Conservation (phyloP, 2,797 vertebrate species). For the Myotis myotis region DNA sequence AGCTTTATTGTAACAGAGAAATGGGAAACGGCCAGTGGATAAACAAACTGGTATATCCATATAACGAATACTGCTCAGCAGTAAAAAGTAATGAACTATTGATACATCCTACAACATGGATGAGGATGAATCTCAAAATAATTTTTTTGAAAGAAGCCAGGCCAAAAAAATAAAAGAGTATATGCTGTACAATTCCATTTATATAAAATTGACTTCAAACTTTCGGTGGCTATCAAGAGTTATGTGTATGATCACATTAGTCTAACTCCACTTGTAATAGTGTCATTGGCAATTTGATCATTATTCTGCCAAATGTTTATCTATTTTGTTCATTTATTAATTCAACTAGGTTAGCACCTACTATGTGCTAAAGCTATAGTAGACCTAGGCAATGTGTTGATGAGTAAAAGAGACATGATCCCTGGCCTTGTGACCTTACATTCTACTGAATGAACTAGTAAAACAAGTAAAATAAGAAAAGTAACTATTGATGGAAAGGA, state of each 20-base stretch:
- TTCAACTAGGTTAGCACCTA: not conserved
- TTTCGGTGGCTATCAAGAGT: not conserved
- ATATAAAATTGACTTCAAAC: not conserved
- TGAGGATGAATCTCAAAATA: not conserved
- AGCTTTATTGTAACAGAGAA: not conserved
- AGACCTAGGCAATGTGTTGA: not conserved
- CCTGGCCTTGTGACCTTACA: not conserved
- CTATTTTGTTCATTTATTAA: not conserved
- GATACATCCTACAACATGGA: not conserved
- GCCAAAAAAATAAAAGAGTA: not conserved
- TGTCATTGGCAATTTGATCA: not conserved
- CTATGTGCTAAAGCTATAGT: not conserved
- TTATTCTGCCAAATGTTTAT: not conserved
- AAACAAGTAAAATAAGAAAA: not conserved
- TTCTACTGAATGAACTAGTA: not conserved
- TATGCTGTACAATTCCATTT: not conserved
- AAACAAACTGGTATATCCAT: not conserved
- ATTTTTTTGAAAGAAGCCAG: not conserved
- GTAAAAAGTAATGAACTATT: not conserved
- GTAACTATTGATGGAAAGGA: not conserved
- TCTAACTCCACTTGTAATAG: not conserved
- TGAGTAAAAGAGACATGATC: not conserved
- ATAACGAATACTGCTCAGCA: not conserved
- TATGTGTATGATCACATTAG: not conserved
- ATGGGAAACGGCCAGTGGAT: not conserved